A percentile compares a stretch with the other conserved stretches of the same genome.
Conservation (phyloP, 2,113 vertebrate genomes). For the Proterorhinus semilunaris region DNA sequence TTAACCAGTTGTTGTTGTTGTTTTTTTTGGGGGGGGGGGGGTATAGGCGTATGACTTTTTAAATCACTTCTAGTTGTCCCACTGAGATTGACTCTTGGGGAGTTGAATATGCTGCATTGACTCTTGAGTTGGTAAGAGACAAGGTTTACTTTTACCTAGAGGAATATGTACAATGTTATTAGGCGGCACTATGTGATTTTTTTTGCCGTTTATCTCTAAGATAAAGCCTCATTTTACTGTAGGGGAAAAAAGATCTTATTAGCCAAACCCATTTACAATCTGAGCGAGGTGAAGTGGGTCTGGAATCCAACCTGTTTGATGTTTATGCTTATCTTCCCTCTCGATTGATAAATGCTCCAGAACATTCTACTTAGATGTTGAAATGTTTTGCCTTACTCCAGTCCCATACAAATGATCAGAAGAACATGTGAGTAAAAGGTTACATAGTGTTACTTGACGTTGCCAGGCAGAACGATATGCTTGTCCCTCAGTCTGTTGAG, state of each 20-base stretch:
- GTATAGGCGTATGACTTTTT: neutral
- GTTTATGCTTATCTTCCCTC: too few relatives aligned
- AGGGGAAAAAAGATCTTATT: too few relatives aligned
- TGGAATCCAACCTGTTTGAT: too few relatives aligned
- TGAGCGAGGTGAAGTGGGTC: too few relatives aligned
- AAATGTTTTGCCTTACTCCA: neutral
- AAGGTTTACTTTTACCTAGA: neutral
- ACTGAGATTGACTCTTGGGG: neutral
- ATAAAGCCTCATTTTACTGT: neutral
- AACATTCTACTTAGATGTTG: neutral
- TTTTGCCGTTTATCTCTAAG: neutral
- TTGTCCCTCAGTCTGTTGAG: constrained; percentile 15
- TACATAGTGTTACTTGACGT: neutral
- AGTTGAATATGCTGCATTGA: neutral
- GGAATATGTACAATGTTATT: neutral
- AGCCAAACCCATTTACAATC: too few relatives aligned
- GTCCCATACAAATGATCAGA: neutral
- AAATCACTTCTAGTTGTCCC: neutral
- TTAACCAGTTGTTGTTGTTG: constrained; percentile 11
- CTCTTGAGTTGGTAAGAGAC: neutral
- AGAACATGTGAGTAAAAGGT: neutral
- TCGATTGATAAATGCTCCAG: too few relatives aligned
- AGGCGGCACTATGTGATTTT: neutral
- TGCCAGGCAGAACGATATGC: constrained; percentile 2
- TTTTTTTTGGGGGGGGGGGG: neutral